Evolutionary conservation across 2,888 invertebrate species (phyloP), one percentile per base, ranked within the genome.

Genomic region (Serrognathus titanus): DNA sequence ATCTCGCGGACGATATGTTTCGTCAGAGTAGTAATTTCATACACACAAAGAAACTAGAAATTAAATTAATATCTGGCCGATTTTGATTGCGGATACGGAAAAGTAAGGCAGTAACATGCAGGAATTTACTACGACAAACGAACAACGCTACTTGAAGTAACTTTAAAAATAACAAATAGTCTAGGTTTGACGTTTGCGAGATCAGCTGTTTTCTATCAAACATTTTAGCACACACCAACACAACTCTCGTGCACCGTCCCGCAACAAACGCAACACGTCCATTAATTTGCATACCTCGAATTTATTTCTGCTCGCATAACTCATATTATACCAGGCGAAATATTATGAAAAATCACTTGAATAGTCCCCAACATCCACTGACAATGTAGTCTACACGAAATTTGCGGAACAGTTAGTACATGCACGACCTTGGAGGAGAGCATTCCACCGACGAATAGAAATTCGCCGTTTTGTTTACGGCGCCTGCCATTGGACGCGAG

Each of bases 241-340:
- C 37, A 20, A 37, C 41, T 43, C 48, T 53, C 31, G 37, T 20
- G 48, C 46, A 54, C 48, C 48, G 48, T 54, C 45, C 40, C 35
- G 45, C 36, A 36, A 46, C 52, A 57, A 53, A 54, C 36, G 39
- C 47, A 48, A 60, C 41, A 16, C 40, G 43, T 35, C 31, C 54
- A 49, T 41, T 20, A 49, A 54, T 39, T n/a, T 46, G 54, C 82
- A 76, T 74, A 85, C 85, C 81, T 85, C 85, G 75, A 84, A 83
- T 79, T 83, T 84, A 77, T 82, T 84, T 79, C 84, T 81, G 70
- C 82, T 83, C 74, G 83, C 83, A 80, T 83, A 83, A 77, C 80
- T 81, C 85, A 85, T 85, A 71, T 71, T 70, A 82, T 78, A 71
- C 60, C 63, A 66, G 12, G 12, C 36, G 20, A 20, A 48, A 48